Evolutionary conservation across 2,888 invertebrate genomes (phyloP).

Genomic region (Pedicia rivosa): DNA sequence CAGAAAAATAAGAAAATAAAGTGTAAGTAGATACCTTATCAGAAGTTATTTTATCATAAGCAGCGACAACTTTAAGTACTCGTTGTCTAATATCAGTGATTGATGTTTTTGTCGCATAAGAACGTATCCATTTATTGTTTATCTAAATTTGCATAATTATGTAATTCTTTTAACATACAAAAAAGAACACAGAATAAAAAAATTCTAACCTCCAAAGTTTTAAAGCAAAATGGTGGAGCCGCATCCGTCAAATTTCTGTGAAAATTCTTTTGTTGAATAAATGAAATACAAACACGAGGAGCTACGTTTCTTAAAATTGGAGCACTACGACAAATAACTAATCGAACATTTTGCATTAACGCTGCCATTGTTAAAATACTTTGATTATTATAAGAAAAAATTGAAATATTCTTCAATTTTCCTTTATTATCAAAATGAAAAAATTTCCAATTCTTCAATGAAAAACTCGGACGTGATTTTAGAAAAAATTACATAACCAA

Average conservation of each 20-base stretch:
- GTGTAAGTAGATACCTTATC: constrained; percentile 52
- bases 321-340: background rate
- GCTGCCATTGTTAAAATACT: constrained; percentile 3
- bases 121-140: no score
- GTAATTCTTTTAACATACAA: background rate
- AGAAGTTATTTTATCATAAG: constrained; percentile 78
- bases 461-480: no score
- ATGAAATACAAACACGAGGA: no score
- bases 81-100: constrained; percentile 54
- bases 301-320: background rate
- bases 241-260: constrained; percentile 5
- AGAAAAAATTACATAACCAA: no score
- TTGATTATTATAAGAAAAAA: no score
- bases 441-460: no score
- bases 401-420: no score
- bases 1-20: constrained; percentile 19
- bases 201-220: constrained; percentile 1
- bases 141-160: background rate
- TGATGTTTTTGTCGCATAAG: constrained; percentile 29
- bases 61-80: constrained; percentile 72
- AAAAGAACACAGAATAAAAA: background rate
- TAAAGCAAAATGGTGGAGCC: constrained; percentile 3
- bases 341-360: constrained; percentile 1
- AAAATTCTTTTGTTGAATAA: constrained; percentile 3
- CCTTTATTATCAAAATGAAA: no score